Evolutionary conservation across 2,113 vertebrate species (phyloP).

Genomic region (Paramisgurnus dabryanus): DNA sequence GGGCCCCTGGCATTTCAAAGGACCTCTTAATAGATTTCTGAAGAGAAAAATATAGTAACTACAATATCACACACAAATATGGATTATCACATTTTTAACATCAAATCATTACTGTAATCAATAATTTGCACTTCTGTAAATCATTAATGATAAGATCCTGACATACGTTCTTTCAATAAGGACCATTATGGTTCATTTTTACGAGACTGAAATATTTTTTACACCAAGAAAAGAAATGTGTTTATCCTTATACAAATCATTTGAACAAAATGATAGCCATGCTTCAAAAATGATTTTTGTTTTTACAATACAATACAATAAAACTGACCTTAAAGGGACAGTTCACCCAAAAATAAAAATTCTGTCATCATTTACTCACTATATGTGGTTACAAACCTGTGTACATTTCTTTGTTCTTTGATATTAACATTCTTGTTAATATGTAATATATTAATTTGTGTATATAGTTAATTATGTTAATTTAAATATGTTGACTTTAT

Average conservation of each 20-base stretch:
- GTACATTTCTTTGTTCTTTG: too few relatives aligned
- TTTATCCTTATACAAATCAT: slow-evolving; percentile 46
- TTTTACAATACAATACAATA: slow-evolving; percentile 48
- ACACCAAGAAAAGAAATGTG: slow-evolving; percentile 10
- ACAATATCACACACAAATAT: slow-evolving; percentile 74
- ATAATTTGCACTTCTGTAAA: slow-evolving; percentile 11
- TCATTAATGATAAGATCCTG: slow-evolving; percentile 21
- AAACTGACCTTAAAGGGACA: slow-evolving; percentile 42
- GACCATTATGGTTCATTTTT: not conserved
- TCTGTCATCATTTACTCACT: too few relatives aligned
- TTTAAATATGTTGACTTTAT: too few relatives aligned
- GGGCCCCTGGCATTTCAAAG: slow-evolving; percentile 69
- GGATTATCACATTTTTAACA: slow-evolving; percentile 57
- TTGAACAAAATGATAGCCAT: slow-evolving; percentile 55
- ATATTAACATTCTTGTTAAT: too few relatives aligned
- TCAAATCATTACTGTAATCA: slow-evolving; percentile 42
- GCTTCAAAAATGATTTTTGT: slow-evolving; percentile 57
- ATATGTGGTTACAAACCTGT: too few relatives aligned
- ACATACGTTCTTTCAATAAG: slow-evolving; percentile 42
- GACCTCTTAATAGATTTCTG: slow-evolving; percentile 77
- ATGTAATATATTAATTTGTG: too few relatives aligned
- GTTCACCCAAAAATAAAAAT: too few relatives aligned
- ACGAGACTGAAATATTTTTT: slow-evolving; percentile 35
- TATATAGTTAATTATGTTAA: too few relatives aligned
- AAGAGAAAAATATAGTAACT: slow-evolving; percentile 70